Conservation (phyloP, 2,888 invertebrate species). For the Liopterus haemorrhoidalis region DNA sequence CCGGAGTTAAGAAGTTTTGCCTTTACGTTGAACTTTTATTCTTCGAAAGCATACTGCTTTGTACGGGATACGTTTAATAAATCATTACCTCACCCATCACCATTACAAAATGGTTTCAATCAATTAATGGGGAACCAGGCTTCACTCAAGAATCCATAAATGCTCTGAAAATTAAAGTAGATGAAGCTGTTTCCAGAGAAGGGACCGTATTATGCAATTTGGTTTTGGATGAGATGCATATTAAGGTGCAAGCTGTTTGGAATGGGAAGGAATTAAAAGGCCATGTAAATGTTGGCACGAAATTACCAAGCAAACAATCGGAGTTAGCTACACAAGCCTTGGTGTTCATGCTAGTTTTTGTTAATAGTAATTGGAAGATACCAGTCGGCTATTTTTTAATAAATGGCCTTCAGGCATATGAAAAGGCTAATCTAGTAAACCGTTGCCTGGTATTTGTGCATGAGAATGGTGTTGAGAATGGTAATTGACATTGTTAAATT, state of each 20-base stretch:
- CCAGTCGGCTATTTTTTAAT: slow-evolving; percentile 37
- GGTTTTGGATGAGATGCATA: slow-evolving; percentile 33
- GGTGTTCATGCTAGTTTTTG: slow-evolving; percentile 33
- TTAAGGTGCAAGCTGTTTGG: slow-evolving; percentile 28
- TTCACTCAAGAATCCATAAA: no score
- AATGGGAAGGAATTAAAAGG: slow-evolving; percentile 23
- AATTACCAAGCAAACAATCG: slow-evolving; percentile 4
- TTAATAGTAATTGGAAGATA: slow-evolving; percentile 36
- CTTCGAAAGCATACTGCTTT: no score
- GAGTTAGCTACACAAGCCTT: slow-evolving; percentile 28
- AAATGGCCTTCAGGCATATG: slow-evolving; percentile 30
- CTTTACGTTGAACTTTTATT: no score
- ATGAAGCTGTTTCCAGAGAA: no score
- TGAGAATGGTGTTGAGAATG: slow-evolving; percentile 14
- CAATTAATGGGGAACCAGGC: no score
- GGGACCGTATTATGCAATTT: slow-evolving; percentile 27
- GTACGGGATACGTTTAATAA: no score
- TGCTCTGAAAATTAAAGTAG: no score
- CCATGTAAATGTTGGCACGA: slow-evolving; percentile 23
- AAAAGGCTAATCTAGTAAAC: slow-evolving; percentile 22
- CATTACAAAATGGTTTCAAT: no score
- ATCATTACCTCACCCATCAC: no score
- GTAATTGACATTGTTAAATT: no score
- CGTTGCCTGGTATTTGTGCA: slow-evolving; percentile 7
- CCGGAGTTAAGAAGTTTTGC: no score